Evolutionary conservation across 2,888 invertebrate species (phyloP), one percentile per base, ranked within the genome.

Genomic region (Neoaliturus tenellus): DNA sequence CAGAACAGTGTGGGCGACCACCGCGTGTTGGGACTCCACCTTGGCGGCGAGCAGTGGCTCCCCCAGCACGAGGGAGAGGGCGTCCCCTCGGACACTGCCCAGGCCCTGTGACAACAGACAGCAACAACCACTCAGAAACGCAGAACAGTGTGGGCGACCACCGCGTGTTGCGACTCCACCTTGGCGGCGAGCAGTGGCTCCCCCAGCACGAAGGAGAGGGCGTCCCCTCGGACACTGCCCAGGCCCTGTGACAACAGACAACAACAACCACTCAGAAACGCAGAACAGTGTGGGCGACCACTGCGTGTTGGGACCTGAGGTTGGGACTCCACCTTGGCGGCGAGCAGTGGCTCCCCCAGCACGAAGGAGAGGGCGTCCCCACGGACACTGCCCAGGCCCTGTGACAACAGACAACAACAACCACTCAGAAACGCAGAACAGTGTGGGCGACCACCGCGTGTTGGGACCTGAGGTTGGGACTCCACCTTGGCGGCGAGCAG

Each of bases 11-110:
- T 75, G 75, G 28, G 75, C 48, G 5, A 75, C 20, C 3, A 31
- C 48, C 28, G 39, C 20, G 1, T 23, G 39, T 28, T 41, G 48
- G 14, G 28, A 0, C 12, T 48, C 48, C 1, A 23, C 39, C n/a
- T 44, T 35, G 31, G 23, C 5, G 12, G 44, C 41, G 6, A 48
- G 17, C 1, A 75, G 75, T 3, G 75, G 48, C 6, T 41, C 35
- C 17, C 75, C 75, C 10, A 75, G 75, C 14, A 75, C 14, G 31
- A 39, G 48, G 4, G 75, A 48, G 31, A 75, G 75, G 25, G 23
- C 39, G 23, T 75, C 75, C 3, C 75, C 75, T n/a, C 75, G 75
- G 48, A 75, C 75, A 75, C 75, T 75, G 25, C 48, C 48, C 48
- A 75, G 20, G 14, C 41, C 75, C 75, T 75, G 44, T n/a, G n/a